Conservation (phyloP, 2,888 invertebrate species). For the Drosophila anomalipes region DNA sequence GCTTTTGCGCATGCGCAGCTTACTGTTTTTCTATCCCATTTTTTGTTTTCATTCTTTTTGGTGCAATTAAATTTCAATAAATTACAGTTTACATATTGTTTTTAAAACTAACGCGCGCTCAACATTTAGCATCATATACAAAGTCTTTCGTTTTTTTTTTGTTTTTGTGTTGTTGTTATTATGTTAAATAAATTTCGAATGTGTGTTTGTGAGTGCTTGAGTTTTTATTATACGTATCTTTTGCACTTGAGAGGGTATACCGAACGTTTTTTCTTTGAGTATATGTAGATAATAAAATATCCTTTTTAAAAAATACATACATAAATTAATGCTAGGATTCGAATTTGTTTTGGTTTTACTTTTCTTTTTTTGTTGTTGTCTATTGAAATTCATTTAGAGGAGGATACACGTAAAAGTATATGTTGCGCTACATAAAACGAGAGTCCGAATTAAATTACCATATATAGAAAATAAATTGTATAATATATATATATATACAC, state of each 20-base stretch:
- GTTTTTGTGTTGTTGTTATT: constrained; percentile 32
- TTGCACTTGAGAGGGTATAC: constrained; percentile 61
- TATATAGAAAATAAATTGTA: constrained; percentile 57
- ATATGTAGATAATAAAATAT: constrained; percentile 48
- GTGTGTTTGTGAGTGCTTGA: constrained; percentile 27
- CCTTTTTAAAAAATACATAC: constrained; percentile 30
- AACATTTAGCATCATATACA: constrained; percentile 75
- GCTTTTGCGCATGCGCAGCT: constrained; percentile 23
- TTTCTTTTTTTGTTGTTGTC: constrained; percentile 26
- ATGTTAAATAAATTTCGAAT: constrained; percentile 68
- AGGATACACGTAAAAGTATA: constrained; percentile 50
- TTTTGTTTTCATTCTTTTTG: constrained; percentile 49
- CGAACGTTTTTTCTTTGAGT: constrained; percentile 53
- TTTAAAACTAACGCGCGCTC: constrained; percentile 61
- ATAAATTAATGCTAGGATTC: constrained; percentile 65
- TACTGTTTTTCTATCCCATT: constrained; percentile 19
- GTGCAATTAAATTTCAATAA: constrained; percentile 77
- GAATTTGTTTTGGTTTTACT: constrained; percentile 33
- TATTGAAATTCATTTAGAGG: constrained; percentile 38
- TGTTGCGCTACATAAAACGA: constrained; percentile 53
- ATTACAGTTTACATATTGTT: constrained; percentile 59
- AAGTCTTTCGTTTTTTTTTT: constrained; percentile 70
- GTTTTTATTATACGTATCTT: constrained; percentile 57
- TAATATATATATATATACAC: constrained; percentile 38
- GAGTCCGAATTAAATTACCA: constrained; percentile 41